Evolutionary conservation across 1,140 invertebrate species (phyloP).

Genomic region (Reticulitermes speratus): DNA sequence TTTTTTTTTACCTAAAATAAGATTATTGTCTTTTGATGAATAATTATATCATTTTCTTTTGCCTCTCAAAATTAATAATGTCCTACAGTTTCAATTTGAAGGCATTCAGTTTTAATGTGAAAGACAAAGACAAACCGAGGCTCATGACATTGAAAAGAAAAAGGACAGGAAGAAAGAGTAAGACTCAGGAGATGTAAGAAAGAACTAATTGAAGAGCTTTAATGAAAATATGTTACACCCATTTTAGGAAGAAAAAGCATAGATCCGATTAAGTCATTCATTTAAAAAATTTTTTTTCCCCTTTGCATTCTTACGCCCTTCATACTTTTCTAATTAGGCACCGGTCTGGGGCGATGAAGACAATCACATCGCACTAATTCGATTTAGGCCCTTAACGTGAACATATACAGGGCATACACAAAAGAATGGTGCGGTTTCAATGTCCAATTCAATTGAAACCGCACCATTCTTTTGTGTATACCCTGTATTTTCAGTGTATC

Average conservation of each 20-base stretch:
- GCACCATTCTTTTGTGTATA: too few relatives aligned
- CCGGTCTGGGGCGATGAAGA: not conserved
- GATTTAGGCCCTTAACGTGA: too few relatives aligned
- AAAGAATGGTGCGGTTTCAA: too few relatives aligned
- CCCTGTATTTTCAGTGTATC: too few relatives aligned
- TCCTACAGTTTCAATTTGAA: not conserved
- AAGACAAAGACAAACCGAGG: not conserved
- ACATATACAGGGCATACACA: too few relatives aligned
- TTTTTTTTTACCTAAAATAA: not conserved
- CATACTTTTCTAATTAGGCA: not conserved
- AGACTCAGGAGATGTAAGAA: not conserved
- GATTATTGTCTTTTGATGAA: constrained; percentile 6
- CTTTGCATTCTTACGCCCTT: not conserved
- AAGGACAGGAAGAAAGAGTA: not conserved
- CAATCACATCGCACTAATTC: too few relatives aligned
- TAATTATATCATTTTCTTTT: not conserved
- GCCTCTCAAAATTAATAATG: not conserved
- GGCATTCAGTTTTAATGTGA: not conserved
- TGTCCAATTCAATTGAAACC: too few relatives aligned
- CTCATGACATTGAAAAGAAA: not conserved
- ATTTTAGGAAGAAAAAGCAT: not conserved
- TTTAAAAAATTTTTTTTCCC: not conserved
- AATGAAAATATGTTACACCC: not conserved
- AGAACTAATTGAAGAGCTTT: not conserved
- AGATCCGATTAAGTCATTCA: not conserved